A percentile compares a stretch with the other conserved stretches of the same genome.
Conservation (phyloP, 2,113 vertebrate genomes). For the Xiphias gladius region DNA sequence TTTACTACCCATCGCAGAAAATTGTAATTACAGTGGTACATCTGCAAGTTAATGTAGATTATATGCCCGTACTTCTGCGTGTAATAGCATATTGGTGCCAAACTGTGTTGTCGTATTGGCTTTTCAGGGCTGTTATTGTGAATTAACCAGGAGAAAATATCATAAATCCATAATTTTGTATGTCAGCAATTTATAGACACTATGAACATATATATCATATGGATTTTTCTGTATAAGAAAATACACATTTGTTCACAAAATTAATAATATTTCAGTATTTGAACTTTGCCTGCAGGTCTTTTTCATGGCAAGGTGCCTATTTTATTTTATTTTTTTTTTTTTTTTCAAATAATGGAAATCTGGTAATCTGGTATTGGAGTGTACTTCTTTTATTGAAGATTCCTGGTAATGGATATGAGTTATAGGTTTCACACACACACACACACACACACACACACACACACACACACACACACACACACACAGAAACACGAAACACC, state of each 20-base stretch:
- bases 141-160: not conserved
- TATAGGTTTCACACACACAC: slow-evolving; percentile 17
- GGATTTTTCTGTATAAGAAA: not conserved
- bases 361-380: slow-evolving; percentile 44
- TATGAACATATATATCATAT: not conserved
- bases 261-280: slow-evolving; percentile 9
- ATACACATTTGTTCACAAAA: not conserved
- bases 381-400: slow-evolving; percentile 35
- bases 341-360: slow-evolving; percentile 33
- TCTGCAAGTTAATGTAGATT: not conserved
- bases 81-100: too few relatives aligned
- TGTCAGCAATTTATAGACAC: not conserved
- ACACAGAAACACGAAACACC: not conserved
- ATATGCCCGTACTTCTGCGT: not conserved
- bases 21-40: not conserved
- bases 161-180: not conserved
- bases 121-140: not conserved
- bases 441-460: slow-evolving; percentile 5
- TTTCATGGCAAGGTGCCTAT: slow-evolving; percentile 16
- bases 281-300: slow-evolving; percentile 7
- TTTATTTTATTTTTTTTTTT: not conserved
- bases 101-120: not conserved
- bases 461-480: not conserved
- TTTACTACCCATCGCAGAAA: not conserved
- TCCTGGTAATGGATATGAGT: slow-evolving; percentile 59